Conservation (phyloP, 2,888 invertebrate species). For the Drosophila parthenogenetica region DNA sequence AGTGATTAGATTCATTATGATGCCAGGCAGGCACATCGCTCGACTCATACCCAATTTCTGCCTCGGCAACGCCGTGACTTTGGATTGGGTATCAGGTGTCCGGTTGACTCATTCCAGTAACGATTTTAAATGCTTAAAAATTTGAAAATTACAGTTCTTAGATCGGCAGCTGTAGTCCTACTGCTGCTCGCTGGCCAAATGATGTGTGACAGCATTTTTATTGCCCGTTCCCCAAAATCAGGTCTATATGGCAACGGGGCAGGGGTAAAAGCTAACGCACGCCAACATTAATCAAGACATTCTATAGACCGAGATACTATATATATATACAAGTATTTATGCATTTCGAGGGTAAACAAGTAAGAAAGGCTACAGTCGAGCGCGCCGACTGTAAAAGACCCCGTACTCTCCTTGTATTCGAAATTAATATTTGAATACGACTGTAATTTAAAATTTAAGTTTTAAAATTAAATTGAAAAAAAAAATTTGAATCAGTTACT, state of each 20-base stretch:
- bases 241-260: not conserved
- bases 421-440: too few relatives aligned
- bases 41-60: conserved; percentile 15
- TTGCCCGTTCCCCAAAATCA: conserved; percentile 35
- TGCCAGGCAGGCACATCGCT: conserved; percentile 70
- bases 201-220: conserved; percentile 79
- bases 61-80: conserved; percentile 23
- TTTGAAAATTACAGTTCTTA: conserved; percentile 31
- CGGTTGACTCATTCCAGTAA: conserved; percentile 7
- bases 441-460: too few relatives aligned
- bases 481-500: too few relatives aligned
- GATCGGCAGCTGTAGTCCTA: conserved; percentile 7
- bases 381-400: too few relatives aligned
- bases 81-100: conserved; percentile 31
- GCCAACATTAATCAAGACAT: conserved; percentile 80
- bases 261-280: conserved; percentile 74
- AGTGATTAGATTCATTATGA: conserved; percentile 85
- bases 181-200: conserved; percentile 54
- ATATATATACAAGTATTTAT: conserved; percentile 62
- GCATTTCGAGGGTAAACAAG: conserved; percentile 77
- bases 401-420: too few relatives aligned
- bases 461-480: too few relatives aligned
- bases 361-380: too few relatives aligned
- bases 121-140: conserved; percentile 47
- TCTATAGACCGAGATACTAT: conserved; percentile 36